Evolutionary conservation across 1,140 invertebrate genomes (phyloP), one percentile per base, ranked within the genome.

Genomic region (Aphelenchoides besseyi): DNA sequence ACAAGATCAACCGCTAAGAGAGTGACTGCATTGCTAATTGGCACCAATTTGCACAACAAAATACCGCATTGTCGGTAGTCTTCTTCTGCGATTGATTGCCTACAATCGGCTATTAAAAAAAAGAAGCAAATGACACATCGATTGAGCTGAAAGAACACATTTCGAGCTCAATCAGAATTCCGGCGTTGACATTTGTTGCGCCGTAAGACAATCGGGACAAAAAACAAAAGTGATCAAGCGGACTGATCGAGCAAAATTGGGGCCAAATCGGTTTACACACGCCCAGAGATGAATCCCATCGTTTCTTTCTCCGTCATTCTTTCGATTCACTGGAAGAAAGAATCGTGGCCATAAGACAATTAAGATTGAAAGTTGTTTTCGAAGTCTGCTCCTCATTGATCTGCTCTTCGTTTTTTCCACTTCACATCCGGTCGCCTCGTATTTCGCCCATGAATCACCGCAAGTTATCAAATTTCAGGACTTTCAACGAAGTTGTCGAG

Each of bases 401-500:
- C 41, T 48, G 41, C 41, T 48, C n/a, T n/a, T n/a, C 41, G 41
- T 23, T 48, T 12, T 16, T 48, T 23, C 41, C 41, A 48, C 41
- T 48, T 12, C 41, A 12, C 41, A 23, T 23, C 41, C 41, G 41
- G 12, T 48, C 41, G 41, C 41, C 41, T 23, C 12, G 12, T 23
- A 12, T 12, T 23, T 23, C 41, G 41, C 41, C 12, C 12, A 48
- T 48, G 41, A 48, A 48, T 48, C 41, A 48, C 41, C 41, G 41
- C 41, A 16, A 48, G 41, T 48, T 48, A 48, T 48, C 41, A 23
- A 48, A 48, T 48, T 48, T 48, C 41, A 48, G 41, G 41, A 48
- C 41, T 48, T 48, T 48, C 41, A 48, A 48, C 41, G 41, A 48
- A 48, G 41, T 23, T 23, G 41, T 48, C 41, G 41, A 48, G 41